Conservation (phyloP, 1,140 invertebrate species). For the Pectinophora gossypiella region DNA sequence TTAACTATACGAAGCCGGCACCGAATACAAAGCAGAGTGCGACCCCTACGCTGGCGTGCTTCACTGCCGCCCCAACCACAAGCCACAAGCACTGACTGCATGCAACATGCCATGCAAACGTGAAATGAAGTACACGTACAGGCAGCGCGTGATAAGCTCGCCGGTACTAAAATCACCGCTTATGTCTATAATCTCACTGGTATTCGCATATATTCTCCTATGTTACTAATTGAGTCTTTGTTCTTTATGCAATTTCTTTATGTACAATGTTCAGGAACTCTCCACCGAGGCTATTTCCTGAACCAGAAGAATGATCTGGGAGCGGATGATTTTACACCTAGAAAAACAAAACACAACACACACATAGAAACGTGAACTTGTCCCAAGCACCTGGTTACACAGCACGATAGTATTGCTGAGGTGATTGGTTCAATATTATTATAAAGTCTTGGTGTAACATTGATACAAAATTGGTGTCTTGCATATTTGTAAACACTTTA, state of each 20-base stretch:
- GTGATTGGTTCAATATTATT: neutral
- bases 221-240: constrained; percentile 72
- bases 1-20: neutral
- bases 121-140: constrained; percentile 66
- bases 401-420: neutral
- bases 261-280: constrained; percentile 69
- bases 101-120: constrained; percentile 38
- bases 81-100: neutral
- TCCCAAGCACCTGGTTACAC: constrained; percentile 34
- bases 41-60: neutral
- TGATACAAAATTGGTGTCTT: neutral
- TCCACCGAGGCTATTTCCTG: constrained; percentile 67
- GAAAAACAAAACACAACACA: constrained; percentile 67
- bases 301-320: constrained; percentile 74
- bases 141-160: constrained; percentile 56
- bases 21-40: neutral
- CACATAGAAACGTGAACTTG: constrained; percentile 47
- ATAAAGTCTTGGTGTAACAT: neutral
- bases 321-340: constrained; percentile 74
- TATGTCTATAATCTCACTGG: constrained; percentile 72
- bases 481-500: neutral
- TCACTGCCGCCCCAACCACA: neutral
- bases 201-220: constrained; percentile 61
- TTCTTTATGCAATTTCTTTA: constrained; percentile 65
- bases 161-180: constrained; percentile 71